phyloP scores from a whole-genome alignment of 2,797 vertebrate genomes.

The Gymnothorax reevesii region DNA sequence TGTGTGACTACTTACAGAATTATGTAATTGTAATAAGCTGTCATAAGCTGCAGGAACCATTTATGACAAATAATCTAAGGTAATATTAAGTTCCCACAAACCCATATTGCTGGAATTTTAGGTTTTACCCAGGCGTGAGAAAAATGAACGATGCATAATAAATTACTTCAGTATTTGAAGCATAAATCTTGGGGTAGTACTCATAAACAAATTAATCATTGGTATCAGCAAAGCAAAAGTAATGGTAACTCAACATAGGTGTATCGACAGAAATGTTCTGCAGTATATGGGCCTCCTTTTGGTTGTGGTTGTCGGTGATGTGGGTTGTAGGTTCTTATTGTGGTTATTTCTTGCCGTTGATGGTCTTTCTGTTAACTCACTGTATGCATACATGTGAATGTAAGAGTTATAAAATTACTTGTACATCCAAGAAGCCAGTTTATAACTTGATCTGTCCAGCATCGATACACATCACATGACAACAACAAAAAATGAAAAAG shows the following conservation, averaged over 20 bases:
- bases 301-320: neutral
- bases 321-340: neutral
- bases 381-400: neutral
- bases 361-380: neutral
- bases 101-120: neutral
- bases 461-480: neutral
- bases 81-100: neutral
- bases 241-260: too few relatives aligned
- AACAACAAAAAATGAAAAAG: neutral
- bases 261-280: too few relatives aligned
- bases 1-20: neutral
- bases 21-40: neutral
- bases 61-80: neutral
- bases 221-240: too few relatives aligned
- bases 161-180: too few relatives aligned
- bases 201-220: too few relatives aligned
- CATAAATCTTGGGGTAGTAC: too few relatives aligned
- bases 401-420: neutral
- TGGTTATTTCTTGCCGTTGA: neutral
- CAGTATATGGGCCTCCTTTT: neutral
- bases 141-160: too few relatives aligned
- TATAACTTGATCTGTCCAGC: neutral
- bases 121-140: too few relatives aligned
- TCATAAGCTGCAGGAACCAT: neutral
- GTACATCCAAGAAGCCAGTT: neutral